Evolutionary conservation across 2,888 invertebrate genomes (phyloP), one percentile per base, ranked within the genome.

Genomic region (Drosophila pseudotakahashii): DNA sequence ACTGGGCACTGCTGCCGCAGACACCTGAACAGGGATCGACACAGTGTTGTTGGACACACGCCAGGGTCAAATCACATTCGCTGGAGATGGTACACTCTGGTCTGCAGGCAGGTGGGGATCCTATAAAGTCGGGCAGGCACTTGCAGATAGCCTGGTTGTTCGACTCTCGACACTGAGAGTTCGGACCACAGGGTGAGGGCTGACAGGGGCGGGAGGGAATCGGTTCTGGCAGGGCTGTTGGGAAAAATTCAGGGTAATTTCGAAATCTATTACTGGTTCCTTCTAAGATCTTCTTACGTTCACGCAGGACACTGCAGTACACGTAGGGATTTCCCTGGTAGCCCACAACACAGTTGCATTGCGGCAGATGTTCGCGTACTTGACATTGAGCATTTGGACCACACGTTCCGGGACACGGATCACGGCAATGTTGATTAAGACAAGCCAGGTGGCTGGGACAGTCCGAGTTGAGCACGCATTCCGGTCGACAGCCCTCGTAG

Each of bases 321-420:
- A 93, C 93, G 89, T 96, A 96, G 16, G 96, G 96, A 92, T 97
- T 95, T 72, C 97, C 97, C 14, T 95, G 95, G 86, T 95, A 96
- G 39, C 95, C 95, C 57, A 92, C 91, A 16, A 94, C 92, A 88
- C 97, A 97, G 61, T 92, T 94, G 87, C 96, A 95, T 45, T 94
- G 92, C 64, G 95, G 95, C 82, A 96, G 88, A 91, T 96, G 95
- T 85, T 95, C 95, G 13, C 95, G 93, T 11, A 96, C 95, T 91
- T 95, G 94, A 86, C 96, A 96, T 37, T 94, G 92, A n/a, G 96
- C 95, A 81, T 95, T 95, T 68, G 94, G 93, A 6, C 96, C 96
- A 89, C 96, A 97, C 14, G 94, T 94, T 80, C 96, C 96, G 3
- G 95, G 94, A 84, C 96, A 97, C 14, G 96, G 96, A 92, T 96